Evolutionary conservation across 1,140 invertebrate genomes (phyloP), one percentile per base, ranked within the genome.

Genomic region (Chrysomallon squamiferum): DNA sequence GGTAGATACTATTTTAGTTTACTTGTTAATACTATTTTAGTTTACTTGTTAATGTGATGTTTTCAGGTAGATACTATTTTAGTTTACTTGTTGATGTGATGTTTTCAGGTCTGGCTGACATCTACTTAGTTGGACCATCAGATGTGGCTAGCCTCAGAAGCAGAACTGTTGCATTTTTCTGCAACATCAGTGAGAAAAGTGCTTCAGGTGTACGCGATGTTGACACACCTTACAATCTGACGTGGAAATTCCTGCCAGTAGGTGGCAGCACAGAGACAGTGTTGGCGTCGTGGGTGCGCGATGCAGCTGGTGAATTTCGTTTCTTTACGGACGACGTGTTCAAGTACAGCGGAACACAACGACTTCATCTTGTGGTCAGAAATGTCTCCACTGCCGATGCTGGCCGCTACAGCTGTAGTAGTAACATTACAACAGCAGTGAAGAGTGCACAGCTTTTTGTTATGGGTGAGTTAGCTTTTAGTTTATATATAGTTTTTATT

Each of bases 391-490:
- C 27, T 5, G n/a, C 38, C 22, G 58, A 59, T 59, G 58, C 58
- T 6, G 58, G 58, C 3, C 7, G 7, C 0, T 59, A 59, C 35
- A 25, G n/a, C 7, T 59, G 58, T 29, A 22, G 32, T 9, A 22
- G 30, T 2, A 59, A 59, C 25, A 22, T 59, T 13, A 59, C 58
- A 4, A 9, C n/a, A 25, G 33, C 32, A 38, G 15, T 22, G 6
- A 38, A 38, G 18, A 38, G 30, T 22, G 33, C 58, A n/a, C 33
- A 59, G 35, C 27, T 59, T 22, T 59, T 35, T 59, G 33, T 59
- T 22, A 25, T 59, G 32, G 58, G 58, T 59, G 35, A 43, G 58
- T 59, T 4, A 54, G 15, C 25, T n/a, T n/a, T n/a, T n/a, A n/a
- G n/a, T n/a, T n/a, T n/a, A 38, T 15, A 38, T 15, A 38, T 38